Percentiles rank a stretch among this genome's conserved stretches.
Conservation (phyloP, 2,888 invertebrate genomes). For the Chymomyza procnemis region DNA sequence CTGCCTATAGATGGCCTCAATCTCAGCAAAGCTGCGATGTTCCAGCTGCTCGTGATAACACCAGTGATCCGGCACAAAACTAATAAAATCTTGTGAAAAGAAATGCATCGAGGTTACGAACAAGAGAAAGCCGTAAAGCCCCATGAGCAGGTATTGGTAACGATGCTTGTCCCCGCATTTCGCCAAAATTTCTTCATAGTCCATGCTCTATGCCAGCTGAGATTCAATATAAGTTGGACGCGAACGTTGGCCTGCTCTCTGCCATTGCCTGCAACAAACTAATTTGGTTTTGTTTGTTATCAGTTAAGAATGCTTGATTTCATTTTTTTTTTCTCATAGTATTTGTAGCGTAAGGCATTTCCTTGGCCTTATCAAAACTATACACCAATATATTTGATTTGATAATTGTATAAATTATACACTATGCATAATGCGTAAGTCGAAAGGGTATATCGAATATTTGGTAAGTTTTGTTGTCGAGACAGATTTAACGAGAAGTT, state of each 20-base stretch:
- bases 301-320: neutral
- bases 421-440: neutral
- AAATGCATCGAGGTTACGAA: slow-evolving; percentile 80
- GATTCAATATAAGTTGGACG: neutral
- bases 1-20: slow-evolving; percentile 51
- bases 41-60: slow-evolving; percentile 57
- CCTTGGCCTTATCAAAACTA: neutral
- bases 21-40: slow-evolving; percentile 53
- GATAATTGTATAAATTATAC: neutral
- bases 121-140: slow-evolving; percentile 80
- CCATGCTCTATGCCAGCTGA: slow-evolving; percentile 52
- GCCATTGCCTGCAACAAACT: neutral
- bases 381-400: neutral
- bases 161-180: slow-evolving; percentile 80
- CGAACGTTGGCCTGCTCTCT: neutral
- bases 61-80: slow-evolving; percentile 78
- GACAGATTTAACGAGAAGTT: neutral
- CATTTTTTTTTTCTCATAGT: neutral
- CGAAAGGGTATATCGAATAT: neutral
- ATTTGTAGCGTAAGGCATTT: neutral
- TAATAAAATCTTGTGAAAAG: slow-evolving; percentile 81
- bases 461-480: neutral
- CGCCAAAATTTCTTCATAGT: slow-evolving; percentile 79
- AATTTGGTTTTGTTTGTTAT: neutral
- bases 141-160: slow-evolving; percentile 79